Evolutionary conservation across 2,113 vertebrate species (phyloP).

Genomic region (Archocentrus centrarchus): DNA sequence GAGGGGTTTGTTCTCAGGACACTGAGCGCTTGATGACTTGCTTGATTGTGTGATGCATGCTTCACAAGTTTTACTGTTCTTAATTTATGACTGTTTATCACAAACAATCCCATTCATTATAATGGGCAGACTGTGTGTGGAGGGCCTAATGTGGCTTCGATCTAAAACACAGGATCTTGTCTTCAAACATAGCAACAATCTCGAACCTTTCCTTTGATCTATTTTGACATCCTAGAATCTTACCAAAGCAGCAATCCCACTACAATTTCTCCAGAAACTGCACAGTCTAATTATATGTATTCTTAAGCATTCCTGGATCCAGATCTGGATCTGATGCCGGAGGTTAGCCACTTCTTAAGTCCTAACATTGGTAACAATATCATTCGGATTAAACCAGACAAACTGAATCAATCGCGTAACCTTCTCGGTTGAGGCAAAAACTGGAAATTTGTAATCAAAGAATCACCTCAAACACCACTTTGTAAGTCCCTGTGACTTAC

Average conservation of each 20-base stretch:
- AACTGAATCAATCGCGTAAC: too few species aligned
- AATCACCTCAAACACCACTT: too few species aligned
- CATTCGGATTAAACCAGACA: background rate
- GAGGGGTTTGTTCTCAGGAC: too few species aligned
- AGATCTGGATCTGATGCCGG: background rate
- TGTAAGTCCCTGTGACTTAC: too few species aligned
- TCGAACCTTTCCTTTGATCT: background rate
- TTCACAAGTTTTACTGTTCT: background rate
- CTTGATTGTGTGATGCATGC: background rate
- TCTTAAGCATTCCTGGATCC: background rate
- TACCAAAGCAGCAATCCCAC: background rate
- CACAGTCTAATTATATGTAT: background rate
- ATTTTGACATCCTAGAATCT: background rate
- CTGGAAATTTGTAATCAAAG: background rate
- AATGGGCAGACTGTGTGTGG: background rate
- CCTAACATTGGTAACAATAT: background rate
- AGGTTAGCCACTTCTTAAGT: background rate
- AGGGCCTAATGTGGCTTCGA: background rate
- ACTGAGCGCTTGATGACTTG: background rate
- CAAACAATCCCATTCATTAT: background rate
- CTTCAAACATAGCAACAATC: background rate
- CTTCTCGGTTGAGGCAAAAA: background rate
- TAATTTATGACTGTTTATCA: too few species aligned
- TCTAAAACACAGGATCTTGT: background rate
- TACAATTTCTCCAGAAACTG: background rate